Conservation (phyloP, 2,797 vertebrate species). For the Lacerta viridis region DNA sequence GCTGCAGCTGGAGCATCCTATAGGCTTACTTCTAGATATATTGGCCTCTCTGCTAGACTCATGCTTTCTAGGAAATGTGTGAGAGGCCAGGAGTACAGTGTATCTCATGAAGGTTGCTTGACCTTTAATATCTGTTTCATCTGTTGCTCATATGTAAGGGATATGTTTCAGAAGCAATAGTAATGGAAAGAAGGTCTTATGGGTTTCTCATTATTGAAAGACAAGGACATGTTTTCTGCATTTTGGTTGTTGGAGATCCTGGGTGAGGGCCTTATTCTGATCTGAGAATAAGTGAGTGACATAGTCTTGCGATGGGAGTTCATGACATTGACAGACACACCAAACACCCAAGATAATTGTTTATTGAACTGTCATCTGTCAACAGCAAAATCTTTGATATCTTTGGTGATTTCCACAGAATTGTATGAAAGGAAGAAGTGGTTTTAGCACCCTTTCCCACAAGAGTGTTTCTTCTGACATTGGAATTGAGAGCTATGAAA, state of each 20-base stretch:
- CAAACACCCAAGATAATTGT: not conserved
- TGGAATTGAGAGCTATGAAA: not conserved
- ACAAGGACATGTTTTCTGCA: not conserved
- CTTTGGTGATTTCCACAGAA: not conserved
- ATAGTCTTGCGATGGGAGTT: not conserved
- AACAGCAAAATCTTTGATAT: not conserved
- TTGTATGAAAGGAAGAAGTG: not conserved
- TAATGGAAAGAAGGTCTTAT: not conserved
- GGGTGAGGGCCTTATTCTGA: not conserved
- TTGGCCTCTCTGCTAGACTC: not conserved
- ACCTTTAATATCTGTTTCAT: not conserved
- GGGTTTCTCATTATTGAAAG: not conserved
- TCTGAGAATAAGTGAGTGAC: not conserved
- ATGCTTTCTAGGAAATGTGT: not conserved
- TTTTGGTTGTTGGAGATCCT: not conserved
- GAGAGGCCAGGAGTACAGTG: not conserved
- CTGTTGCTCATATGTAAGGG: not conserved
- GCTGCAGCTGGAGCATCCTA: not conserved
- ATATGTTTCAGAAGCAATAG: not conserved
- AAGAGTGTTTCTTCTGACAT: not conserved
- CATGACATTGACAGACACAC: slow-evolving; percentile 10
- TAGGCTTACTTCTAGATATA: not conserved
- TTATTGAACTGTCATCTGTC: not conserved
- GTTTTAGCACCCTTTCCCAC: not conserved
- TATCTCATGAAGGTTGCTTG: not conserved